Percentiles rank a stretch among this genome's conserved stretches.
Conservation (phyloP, 2,888 invertebrate species). For the Leptopterna dolabrata region DNA sequence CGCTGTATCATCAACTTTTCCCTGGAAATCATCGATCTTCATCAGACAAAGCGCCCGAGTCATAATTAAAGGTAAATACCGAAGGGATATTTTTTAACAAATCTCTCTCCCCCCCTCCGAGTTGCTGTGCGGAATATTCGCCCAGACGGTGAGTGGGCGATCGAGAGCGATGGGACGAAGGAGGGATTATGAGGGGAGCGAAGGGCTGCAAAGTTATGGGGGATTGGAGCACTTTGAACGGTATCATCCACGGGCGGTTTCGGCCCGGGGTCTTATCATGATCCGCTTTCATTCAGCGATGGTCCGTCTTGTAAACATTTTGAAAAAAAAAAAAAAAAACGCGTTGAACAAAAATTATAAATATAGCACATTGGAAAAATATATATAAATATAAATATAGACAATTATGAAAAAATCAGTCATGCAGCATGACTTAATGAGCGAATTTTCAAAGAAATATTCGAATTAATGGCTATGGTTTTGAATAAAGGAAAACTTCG, state of each 20-base stretch:
- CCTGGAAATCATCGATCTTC: neutral
- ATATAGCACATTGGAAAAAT: too few relatives aligned
- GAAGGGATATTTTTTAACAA: neutral
- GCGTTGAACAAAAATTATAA: too few relatives aligned
- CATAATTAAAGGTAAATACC: slow-evolving; percentile 19
- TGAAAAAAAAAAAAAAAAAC: too few relatives aligned
- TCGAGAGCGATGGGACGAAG: neutral
- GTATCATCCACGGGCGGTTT: neutral
- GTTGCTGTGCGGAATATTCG: neutral
- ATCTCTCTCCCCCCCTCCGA: neutral
- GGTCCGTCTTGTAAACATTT: too few relatives aligned
- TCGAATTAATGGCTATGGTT: too few relatives aligned
- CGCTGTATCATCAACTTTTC: neutral
- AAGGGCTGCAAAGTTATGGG: neutral
- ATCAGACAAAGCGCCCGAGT: neutral
- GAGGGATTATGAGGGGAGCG: neutral
- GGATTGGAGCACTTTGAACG: neutral
- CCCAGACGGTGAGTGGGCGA: neutral
- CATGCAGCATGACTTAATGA: too few relatives aligned
- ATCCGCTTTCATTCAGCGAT: too few relatives aligned
- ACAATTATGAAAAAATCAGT: too few relatives aligned
- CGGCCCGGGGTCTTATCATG: neutral
- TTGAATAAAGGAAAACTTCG: too few relatives aligned
- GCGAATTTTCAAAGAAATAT: too few relatives aligned
- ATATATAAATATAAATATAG: too few relatives aligned